A percentile compares a stretch with the other conserved stretches of the same genome.
Evolutionary conservation across 2,888 invertebrate genomes (phyloP).

Genomic region (Meteorus cinctellus): DNA sequence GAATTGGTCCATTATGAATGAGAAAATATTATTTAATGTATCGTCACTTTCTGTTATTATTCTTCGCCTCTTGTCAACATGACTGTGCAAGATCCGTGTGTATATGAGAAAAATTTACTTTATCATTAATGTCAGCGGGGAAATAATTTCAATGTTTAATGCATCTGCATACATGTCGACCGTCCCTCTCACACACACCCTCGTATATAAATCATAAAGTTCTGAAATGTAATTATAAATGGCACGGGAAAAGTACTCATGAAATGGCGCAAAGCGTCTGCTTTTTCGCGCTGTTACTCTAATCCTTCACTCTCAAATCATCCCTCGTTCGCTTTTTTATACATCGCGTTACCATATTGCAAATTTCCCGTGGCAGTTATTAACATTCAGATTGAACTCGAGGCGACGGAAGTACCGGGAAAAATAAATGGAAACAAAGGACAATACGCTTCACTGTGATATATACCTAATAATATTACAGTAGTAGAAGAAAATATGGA

Average conservation of each 20-base stretch:
- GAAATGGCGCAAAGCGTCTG: constrained; percentile 32
- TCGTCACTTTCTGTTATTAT: too few relatives aligned
- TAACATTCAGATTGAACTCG: constrained; percentile 40
- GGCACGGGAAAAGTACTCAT: constrained; percentile 27
- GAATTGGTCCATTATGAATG: too few relatives aligned
- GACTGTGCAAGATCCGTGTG: too few relatives aligned
- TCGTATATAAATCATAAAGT: constrained; percentile 32
- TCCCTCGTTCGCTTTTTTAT: background rate
- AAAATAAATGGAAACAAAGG: background rate
- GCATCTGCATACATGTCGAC: background rate
- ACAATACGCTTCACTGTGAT: constrained; percentile 12
- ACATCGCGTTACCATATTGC: constrained; percentile 10
- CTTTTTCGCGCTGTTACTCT: background rate
- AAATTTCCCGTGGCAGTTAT: constrained; percentile 41
- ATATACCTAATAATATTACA: background rate
- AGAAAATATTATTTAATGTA: too few relatives aligned
- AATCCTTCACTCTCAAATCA: background rate
- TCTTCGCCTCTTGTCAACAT: too few relatives aligned
- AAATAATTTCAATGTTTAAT: background rate
- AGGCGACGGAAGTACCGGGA: constrained; percentile 24
- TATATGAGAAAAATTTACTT: too few relatives aligned
- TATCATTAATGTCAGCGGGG: too few relatives aligned
- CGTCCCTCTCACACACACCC: background rate
- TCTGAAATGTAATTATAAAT: constrained; percentile 40
- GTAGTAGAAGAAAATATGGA: background rate